These are phyloP conservation scores for Laticauda colubrina DNA, from an alignment of 2,113 vertebrate species.

Conservation along the genomic window DNA sequence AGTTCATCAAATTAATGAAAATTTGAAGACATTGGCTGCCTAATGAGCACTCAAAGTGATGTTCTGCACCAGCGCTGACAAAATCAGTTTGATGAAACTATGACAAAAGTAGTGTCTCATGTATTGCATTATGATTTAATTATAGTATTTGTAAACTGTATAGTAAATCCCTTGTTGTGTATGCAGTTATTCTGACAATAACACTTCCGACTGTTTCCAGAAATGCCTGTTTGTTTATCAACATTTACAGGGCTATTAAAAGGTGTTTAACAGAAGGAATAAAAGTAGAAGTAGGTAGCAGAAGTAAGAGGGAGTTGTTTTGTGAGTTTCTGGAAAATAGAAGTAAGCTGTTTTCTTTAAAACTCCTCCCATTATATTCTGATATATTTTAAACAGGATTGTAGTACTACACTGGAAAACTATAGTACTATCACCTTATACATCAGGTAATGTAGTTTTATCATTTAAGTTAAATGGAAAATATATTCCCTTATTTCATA, in stretches of 20 bases:
- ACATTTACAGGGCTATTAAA: background rate
- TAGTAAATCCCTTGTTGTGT: slow-evolving; percentile 23
- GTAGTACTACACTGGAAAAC: background rate
- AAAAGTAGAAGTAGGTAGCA: background rate
- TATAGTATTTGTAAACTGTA: slow-evolving; percentile 44
- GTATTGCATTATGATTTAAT: slow-evolving; percentile 80
- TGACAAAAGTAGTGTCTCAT: slow-evolving; percentile 66
- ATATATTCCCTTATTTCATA: background rate
- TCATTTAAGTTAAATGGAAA: background rate
- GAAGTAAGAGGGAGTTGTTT: background rate
- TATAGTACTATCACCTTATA: slow-evolving; percentile 2
- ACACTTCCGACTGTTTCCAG: background rate
- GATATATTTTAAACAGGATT: background rate
- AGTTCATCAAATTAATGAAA: slow-evolving; percentile 91
- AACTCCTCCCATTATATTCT: background rate
- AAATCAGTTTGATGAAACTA: slow-evolving; percentile 74
- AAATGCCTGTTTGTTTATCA: slow-evolving; percentile 35
- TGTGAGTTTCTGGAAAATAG: background rate
- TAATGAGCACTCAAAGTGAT: slow-evolving; percentile 75
- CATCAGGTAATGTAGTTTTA: background rate
- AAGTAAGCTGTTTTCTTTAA: slow-evolving; percentile 11
- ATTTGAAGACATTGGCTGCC: slow-evolving; percentile 72
- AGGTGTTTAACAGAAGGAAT: background rate
- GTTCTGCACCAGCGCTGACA: slow-evolving; percentile 79
- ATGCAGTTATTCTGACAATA: slow-evolving; percentile 13